A percentile compares a stretch with the other conserved stretches of the same genome.
These are phyloP conservation scores for Allolobophora icterica DNA, from an alignment of 2,888 invertebrate genomes.

Conservation along the genomic window DNA sequence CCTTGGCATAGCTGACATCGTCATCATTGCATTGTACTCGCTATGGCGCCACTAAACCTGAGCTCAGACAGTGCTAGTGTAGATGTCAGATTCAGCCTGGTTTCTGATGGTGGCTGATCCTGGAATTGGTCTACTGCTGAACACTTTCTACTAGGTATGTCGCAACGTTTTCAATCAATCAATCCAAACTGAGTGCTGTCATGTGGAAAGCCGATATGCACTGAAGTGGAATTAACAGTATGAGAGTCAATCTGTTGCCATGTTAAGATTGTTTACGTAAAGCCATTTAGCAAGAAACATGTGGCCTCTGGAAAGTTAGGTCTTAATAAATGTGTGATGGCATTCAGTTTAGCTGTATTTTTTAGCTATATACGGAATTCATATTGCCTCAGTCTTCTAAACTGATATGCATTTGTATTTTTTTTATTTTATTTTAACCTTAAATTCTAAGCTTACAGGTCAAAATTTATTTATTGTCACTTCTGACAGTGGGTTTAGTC, in stretches of 20 bases:
- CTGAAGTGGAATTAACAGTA: background rate
- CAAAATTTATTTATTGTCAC: background rate
- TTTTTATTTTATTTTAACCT: no score
- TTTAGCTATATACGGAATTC: background rate
- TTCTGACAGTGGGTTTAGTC: background rate
- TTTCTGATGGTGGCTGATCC: background rate
- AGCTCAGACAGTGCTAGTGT: background rate
- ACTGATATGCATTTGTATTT: background rate
- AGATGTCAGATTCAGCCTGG: background rate
- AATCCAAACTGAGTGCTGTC: background rate
- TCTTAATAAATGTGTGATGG: background rate
- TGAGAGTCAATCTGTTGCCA: background rate
- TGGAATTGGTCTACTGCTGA: background rate
- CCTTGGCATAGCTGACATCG: background rate
- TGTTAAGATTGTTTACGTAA: background rate
- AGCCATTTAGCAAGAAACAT: no score
- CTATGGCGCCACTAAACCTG: no score
- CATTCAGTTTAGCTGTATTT: background rate
- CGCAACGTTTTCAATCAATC: background rate
- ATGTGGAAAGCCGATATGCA: background rate
- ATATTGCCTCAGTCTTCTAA: background rate
- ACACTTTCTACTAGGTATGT: background rate
- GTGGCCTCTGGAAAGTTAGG: background rate
- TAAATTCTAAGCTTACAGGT: background rate
- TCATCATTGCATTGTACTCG: no score